A percentile compares a stretch with the other conserved stretches of the same genome.
These are phyloP conservation scores for Seriola dumerili DNA, from an alignment of 2,113 vertebrate species.

Conservation along the genomic window DNA sequence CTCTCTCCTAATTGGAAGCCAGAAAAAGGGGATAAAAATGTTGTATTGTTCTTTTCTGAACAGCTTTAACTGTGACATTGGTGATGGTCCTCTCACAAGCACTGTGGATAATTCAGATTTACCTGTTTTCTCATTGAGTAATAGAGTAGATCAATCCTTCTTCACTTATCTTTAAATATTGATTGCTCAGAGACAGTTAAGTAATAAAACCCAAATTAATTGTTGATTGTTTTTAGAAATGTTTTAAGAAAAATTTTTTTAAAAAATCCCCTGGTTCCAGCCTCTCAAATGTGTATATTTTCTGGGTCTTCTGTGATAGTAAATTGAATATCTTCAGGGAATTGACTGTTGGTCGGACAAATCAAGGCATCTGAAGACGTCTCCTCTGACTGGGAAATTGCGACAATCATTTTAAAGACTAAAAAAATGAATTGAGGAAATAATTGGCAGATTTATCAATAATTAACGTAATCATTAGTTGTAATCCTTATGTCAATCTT, in stretches of 20 bases:
- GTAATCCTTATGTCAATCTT: not conserved
- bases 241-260: too few relatives aligned
- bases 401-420: too few relatives aligned
- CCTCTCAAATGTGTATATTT: not conserved
- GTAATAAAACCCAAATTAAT: too few relatives aligned
- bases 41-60: not conserved
- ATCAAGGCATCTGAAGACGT: too few relatives aligned
- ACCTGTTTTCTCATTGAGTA: not conserved
- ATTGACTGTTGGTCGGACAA: too few relatives aligned
- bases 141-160: not conserved
- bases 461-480: too few relatives aligned
- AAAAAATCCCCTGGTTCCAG: not conserved
- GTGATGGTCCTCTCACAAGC: not conserved
- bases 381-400: too few relatives aligned
- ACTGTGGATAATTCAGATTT: not conserved
- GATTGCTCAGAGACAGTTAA: too few relatives aligned
- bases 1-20: not conserved
- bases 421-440: too few relatives aligned
- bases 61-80: not conserved
- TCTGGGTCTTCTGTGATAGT: not conserved
- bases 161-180: not conserved
- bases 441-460: too few relatives aligned
- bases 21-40: not conserved
- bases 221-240: too few relatives aligned
- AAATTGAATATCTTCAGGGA: too few relatives aligned